Percentiles rank a stretch among this genome's conserved stretches.
These are phyloP conservation scores for Sparidentex hasta DNA, from an alignment of 2,797 vertebrate genomes.

Conservation along the genomic window DNA sequence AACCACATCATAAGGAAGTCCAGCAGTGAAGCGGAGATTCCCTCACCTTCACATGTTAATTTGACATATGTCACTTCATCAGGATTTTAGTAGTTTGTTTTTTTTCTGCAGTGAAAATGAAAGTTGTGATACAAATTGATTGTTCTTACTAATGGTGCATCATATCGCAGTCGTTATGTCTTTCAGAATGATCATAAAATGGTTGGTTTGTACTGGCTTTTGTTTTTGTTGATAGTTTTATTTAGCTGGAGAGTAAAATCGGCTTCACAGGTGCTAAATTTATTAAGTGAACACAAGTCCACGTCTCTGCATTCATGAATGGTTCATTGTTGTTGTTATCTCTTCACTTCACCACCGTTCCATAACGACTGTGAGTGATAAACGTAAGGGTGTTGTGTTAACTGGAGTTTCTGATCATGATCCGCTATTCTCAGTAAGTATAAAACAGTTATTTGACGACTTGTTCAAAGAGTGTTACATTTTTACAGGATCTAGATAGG, in stretches of 20 bases:
- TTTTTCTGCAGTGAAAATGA: too few species aligned
- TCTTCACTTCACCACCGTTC: neutral
- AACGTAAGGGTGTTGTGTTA: neutral
- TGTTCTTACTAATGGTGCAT: too few species aligned
- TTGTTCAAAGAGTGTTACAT: neutral
- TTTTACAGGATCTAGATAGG: slow-evolving; percentile 11
- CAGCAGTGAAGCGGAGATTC: too few species aligned
- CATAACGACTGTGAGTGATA: neutral
- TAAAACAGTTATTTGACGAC: neutral
- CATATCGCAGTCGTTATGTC: too few species aligned
- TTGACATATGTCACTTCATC: too few species aligned
- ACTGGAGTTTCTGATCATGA: neutral
- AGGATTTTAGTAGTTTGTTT: too few species aligned
- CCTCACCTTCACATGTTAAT: too few species aligned
- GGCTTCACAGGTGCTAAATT: neutral
- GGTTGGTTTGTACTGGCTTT: neutral
- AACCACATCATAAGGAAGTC: too few species aligned
- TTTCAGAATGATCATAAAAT: too few species aligned
- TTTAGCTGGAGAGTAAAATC: neutral
- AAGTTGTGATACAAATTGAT: too few species aligned
- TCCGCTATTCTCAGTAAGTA: neutral
- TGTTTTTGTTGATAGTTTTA: neutral
- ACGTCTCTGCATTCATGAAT: neutral
- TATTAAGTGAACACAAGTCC: neutral
- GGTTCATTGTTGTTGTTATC: neutral